Evolutionary conservation across 2,113 vertebrate species (phyloP).

Genomic region (Sapajus apella): DNA sequence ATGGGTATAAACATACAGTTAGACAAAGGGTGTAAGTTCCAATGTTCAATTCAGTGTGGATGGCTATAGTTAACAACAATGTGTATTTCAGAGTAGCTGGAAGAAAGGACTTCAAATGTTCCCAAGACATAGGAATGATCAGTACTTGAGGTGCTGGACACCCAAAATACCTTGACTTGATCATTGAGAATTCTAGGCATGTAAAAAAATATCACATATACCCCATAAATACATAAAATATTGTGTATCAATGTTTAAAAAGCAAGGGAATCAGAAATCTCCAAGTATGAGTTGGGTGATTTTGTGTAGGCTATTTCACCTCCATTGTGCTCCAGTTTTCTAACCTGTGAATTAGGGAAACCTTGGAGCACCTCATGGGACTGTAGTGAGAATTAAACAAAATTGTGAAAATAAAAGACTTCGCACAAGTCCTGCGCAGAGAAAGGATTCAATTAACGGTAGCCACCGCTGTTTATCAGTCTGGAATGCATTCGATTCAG

Average conservation of each 20-base stretch:
- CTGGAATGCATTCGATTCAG: not conserved
- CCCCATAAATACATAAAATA: not conserved
- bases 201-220: not conserved
- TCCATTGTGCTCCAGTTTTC: not conserved
- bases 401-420: not conserved
- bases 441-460: not conserved
- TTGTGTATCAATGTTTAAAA: not conserved
- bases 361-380: rapidly evolving
- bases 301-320: not conserved
- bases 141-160: not conserved
- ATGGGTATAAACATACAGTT: not conserved
- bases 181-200: not conserved
- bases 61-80: not conserved
- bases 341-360: not conserved
- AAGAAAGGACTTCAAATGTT: not conserved
- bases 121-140: not conserved
- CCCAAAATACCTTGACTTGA: not conserved
- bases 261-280: not conserved
- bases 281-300: too few relatives aligned
- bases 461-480: too few relatives aligned
- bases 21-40: not conserved
- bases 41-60: not conserved
- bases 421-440: not conserved
- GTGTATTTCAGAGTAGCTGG: not conserved
- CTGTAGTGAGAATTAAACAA: not conserved